Base-by-base conservation (phyloP, 1,140 invertebrate genomes). In the Drosophila malerkotliana region DNA sequence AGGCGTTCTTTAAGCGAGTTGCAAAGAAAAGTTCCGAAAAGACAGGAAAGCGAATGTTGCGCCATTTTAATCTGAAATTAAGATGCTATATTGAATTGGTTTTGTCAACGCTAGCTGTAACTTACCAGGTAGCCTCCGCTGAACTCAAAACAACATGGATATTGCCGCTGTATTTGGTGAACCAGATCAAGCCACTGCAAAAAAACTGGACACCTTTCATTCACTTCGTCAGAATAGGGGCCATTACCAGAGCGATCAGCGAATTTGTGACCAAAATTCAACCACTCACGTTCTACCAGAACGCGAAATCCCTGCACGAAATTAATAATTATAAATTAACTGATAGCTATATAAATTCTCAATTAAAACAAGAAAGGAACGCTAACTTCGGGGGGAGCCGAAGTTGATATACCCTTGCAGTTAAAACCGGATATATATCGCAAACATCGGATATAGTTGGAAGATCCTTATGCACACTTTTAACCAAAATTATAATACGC, bases 111-210 rank as follows among this genome's bases (percentile, higher is more conserved):
- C 2, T 18, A 10, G 9, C 6, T 1, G 1, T 5, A 9, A 92
- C 94, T 94, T 91, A 99, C 98, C 93, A 99, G 93, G 92, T 97
- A 99, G 10, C 95, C 95, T 71, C 96, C 94, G 77, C 98, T 98
- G 93, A 99, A 99, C 93, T 99, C 96, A 93, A 99, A 99, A 83
- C 95, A 95, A 92, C 96, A 97, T 3, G 97, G 97, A 92, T 97
- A 99, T 93, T 99, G 98, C 67, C 92, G 79, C 67, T 96, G 94
- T 48, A 99, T 93, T 92, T 99, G 98, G 93, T 99, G 96, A 0
- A 99, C 96, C 90, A 98, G 97, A 91, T 99, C 98, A 4, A 99
- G 93, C 97, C 98, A 99, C 92, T 99, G 98, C 44, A 99, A 93
- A 93, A 99, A 99, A 63, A 99, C 97, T 12, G 99, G 99, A 91